phyloP scores from a whole-genome alignment of 1,140 invertebrate species.

The Calliopsis andreniformis region DNA sequence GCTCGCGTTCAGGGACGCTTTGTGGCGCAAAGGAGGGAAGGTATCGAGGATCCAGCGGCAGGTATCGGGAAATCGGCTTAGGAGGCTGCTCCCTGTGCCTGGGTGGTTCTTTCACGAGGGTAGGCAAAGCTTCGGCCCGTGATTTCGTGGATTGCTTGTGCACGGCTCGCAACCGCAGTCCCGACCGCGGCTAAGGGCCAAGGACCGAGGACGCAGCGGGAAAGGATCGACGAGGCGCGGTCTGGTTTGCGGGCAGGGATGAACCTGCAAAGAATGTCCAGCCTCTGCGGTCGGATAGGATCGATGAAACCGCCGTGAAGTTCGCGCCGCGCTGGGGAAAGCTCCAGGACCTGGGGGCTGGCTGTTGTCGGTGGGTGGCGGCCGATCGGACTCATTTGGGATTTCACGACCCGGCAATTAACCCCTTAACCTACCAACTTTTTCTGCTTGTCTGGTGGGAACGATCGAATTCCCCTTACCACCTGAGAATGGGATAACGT shows the following conservation, averaged over 20 bases:
- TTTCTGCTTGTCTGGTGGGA: no score
- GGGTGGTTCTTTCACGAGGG: conserved; percentile 4
- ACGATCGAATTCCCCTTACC: no score
- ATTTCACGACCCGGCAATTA: background rate
- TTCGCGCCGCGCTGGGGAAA: conserved; percentile 42
- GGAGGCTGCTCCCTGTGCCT: conserved; percentile 31
- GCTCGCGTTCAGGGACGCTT: conserved; percentile 36
- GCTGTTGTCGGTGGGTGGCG: background rate
- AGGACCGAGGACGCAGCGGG: conserved; percentile 50
- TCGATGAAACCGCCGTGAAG: conserved; percentile 44
- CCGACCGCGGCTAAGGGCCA: conserved; percentile 57
- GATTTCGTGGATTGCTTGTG: conserved; percentile 57
- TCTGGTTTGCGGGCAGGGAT: conserved; percentile 54
- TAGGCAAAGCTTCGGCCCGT: conserved; percentile 47
- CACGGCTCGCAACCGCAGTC: conserved; percentile 57
- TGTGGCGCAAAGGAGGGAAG: conserved; percentile 22
- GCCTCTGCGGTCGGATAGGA: conserved; percentile 44
- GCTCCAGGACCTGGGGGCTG: background rate
- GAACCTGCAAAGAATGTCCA: conserved; percentile 52
- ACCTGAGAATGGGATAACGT: no score
- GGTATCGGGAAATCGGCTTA: conserved; percentile 60
- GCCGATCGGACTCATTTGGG: background rate
- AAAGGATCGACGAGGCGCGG: conserved; percentile 53
- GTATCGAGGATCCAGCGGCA: conserved; percentile 35
- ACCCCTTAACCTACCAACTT: no score